Evolutionary conservation across 1,140 invertebrate species (phyloP), one percentile per base, ranked within the genome.

Genomic region (Zaprionus africanus): DNA sequence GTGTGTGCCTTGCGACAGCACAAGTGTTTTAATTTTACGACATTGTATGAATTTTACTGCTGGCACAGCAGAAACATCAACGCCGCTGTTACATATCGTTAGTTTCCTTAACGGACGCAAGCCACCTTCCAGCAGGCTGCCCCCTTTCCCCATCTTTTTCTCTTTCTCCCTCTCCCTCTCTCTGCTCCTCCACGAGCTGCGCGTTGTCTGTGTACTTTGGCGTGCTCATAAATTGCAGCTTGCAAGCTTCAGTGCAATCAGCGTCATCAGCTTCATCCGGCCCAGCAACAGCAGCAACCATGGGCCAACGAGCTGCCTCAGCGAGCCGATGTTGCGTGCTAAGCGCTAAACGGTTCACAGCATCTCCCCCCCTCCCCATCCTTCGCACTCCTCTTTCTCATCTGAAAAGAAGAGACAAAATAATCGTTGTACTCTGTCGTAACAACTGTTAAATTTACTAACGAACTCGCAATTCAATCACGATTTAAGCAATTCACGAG

Each of bases 1-100:
- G 53, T 51, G 60, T 67, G 57, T 58, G 34, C 64, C 61, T 68
- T 63, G 82, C 78, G 76, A 81, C 75, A 85, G 79, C 85, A 88
- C 83, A 91, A 91, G 88, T 91, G 88, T 91, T 91, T 91, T 91
- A 91, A 91, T 91, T 91, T 91, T 88, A 91, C 88, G 88, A 91
- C 88, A 91, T 91, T 91, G 88, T 91, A 91, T 91, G 88, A 91
- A 90, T 91, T 91, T 91, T 91, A 91, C 88, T 91, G 88, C 88
- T 85, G 88, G 88, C 88, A 91, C 84, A 85, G 88, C 88, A 88
- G 78, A 91, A 87, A 81, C 84, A 84, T 79, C 84, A 84, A 80
- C 88, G 85, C 85, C 85, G 85, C 85, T 90, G 85, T 84, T 88
- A 88, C 85, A 88, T 88, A 90, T 88, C 85, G 85, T 88, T 88